Conservation (phyloP, 2,888 invertebrate species). For the Patella depressa region DNA sequence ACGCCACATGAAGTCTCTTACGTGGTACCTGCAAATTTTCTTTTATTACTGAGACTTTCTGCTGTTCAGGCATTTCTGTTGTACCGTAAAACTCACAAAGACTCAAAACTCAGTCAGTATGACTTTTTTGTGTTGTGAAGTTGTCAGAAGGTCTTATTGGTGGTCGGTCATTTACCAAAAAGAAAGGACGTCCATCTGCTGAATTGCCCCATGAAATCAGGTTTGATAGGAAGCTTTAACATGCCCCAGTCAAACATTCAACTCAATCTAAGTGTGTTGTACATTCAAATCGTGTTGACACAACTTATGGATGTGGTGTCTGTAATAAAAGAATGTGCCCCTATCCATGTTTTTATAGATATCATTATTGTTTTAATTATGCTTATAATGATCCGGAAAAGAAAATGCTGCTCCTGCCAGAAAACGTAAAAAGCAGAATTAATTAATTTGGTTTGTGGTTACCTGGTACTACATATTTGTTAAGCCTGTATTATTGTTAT, state of each 20-base stretch:
- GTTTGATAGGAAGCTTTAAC: background rate
- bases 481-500: too few species aligned
- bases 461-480: too few species aligned
- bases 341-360: too few species aligned
- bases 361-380: background rate
- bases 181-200: constrained; percentile 3
- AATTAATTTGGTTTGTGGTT: background rate
- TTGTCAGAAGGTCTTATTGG: constrained; percentile 4
- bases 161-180: background rate
- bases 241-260: background rate
- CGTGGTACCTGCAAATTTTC: constrained; percentile 5
- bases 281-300: background rate
- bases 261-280: background rate
- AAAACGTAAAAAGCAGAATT: background rate
- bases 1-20: constrained; percentile 1
- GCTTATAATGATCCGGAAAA: background rate
- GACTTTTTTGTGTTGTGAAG: background rate
- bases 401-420: background rate
- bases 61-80: constrained; percentile 11
- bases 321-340: background rate
- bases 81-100: background rate
- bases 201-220: background rate
- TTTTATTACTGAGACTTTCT: constrained; percentile 5
- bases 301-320: background rate
- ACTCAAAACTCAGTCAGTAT: background rate